These are phyloP conservation scores for Latrodectus geometricus DNA, from an alignment of 1,140 invertebrate species.

Conservation along the genomic window DNA sequence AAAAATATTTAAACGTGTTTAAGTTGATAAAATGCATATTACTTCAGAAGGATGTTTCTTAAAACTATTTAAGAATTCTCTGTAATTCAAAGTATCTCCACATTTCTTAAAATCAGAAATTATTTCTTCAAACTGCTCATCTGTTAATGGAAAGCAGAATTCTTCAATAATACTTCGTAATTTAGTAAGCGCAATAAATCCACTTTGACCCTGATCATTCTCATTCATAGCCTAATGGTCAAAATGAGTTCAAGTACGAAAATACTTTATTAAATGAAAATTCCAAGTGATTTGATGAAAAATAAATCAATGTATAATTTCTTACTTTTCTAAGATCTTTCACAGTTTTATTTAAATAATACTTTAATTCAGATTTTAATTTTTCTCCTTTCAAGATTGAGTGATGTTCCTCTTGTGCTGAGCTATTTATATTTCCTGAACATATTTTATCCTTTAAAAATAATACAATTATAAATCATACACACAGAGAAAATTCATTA, in stretches of 20 bases:
- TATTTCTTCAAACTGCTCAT: constrained; percentile 34
- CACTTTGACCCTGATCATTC: constrained; percentile 34
- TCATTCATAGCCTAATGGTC: constrained; percentile 24
- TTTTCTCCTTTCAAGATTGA: constrained; percentile 1
- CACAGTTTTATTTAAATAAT: constrained; percentile 33
- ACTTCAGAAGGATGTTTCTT: constrained; percentile 35
- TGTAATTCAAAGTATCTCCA: constrained; percentile 34
- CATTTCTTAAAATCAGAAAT: background rate
- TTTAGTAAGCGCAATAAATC: constrained; percentile 22
- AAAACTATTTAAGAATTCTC: constrained; percentile 35
- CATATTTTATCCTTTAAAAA: background rate
- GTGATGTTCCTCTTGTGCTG: background rate
- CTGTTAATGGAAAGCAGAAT: constrained; percentile 36
- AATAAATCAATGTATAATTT: background rate
- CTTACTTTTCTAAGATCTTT: constrained; percentile 42
- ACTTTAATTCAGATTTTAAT: constrained; percentile 27
- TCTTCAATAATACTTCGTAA: constrained; percentile 11
- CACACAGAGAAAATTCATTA: too few species aligned
- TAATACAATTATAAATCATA: too few species aligned
- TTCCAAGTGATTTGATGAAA: too few species aligned
- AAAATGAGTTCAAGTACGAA: background rate
- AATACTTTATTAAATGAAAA: too few species aligned
- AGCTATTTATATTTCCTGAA: background rate
- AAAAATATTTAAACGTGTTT: too few species aligned
- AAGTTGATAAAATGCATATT: background rate